Conservation (phyloP, 2,113 vertebrate species). For the Pangasianodon gigas region DNA sequence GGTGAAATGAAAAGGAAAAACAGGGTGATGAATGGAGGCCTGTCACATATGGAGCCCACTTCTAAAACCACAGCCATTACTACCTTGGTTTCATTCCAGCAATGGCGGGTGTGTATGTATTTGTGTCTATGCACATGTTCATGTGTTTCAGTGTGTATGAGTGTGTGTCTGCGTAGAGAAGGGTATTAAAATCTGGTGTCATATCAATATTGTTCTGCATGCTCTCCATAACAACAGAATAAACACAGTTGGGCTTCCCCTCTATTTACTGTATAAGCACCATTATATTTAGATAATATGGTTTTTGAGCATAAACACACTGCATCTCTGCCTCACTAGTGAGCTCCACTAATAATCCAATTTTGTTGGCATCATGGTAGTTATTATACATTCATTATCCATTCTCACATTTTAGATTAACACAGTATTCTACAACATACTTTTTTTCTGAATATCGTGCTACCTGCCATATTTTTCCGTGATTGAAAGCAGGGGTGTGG, state of each 20-base stretch:
- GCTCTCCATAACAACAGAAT: slow-evolving; percentile 80
- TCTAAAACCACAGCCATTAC: slow-evolving; percentile 55
- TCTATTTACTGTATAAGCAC: slow-evolving; percentile 67
- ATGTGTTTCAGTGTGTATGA: slow-evolving; percentile 30
- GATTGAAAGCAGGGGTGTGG: not conserved
- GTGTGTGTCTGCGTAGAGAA: slow-evolving; percentile 36
- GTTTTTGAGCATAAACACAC: slow-evolving; percentile 25
- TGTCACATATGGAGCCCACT: slow-evolving; percentile 56
- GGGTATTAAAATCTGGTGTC: slow-evolving; percentile 42
- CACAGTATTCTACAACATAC: not conserved
- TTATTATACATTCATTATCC: not conserved
- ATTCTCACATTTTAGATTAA: not conserved
- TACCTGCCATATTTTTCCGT: not conserved
- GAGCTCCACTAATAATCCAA: slow-evolving; percentile 20
- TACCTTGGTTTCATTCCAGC: slow-evolving; percentile 55
- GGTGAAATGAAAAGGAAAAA: slow-evolving; percentile 58
- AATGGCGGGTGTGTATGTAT: slow-evolving; percentile 40
- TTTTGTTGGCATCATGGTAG: slow-evolving; percentile 3
- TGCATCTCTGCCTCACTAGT: slow-evolving; percentile 7
- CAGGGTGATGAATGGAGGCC: slow-evolving; percentile 56
- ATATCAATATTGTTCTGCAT: slow-evolving; percentile 56
- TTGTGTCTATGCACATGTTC: slow-evolving; percentile 36
- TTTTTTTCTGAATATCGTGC: not conserved
- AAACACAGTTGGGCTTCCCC: slow-evolving; percentile 69
- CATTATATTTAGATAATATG: slow-evolving; percentile 72